These are phyloP conservation scores for Ranitomeya imitator DNA, from an alignment of 2,113 vertebrate species.

Conservation along the genomic window DNA sequence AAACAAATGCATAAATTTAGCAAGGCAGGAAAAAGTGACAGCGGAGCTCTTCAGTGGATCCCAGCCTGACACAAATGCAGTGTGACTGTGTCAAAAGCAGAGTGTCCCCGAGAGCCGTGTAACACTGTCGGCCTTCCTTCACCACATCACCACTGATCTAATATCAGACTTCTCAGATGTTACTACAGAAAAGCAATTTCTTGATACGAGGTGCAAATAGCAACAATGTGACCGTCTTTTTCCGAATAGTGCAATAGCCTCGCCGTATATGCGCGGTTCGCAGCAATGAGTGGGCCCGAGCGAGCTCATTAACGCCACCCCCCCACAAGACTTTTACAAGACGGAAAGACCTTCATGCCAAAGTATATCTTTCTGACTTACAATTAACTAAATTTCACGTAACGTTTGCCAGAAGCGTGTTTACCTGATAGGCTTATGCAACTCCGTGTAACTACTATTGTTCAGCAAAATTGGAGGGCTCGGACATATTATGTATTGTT, in stretches of 20 bases:
- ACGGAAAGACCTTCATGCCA: background rate
- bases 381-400: background rate
- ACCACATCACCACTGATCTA: constrained; percentile 47
- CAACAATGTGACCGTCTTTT: constrained; percentile 5
- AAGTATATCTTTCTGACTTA: background rate
- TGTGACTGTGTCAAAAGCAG: constrained; percentile 55
- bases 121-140: constrained; percentile 51
- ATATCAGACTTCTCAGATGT: constrained; percentile 51
- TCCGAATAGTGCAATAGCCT: background rate
- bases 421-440: background rate
- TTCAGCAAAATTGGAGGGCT: background rate
- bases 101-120: constrained; percentile 49
- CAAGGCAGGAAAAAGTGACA: constrained; percentile 10
- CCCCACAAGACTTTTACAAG: background rate
- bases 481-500: background rate
- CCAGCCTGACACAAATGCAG: constrained; percentile 42
- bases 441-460: background rate
- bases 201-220: constrained; percentile 31
- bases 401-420: background rate
- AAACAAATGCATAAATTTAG: background rate
- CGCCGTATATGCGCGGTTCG: background rate
- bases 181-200: constrained; percentile 53
- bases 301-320: background rate
- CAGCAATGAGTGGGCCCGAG: background rate
- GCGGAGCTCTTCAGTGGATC: constrained; percentile 8